Percentiles rank a stretch among this genome's conserved stretches.
phyloP scores from a whole-genome alignment of 2,888 invertebrate genomes.

The Parnassius orleans region DNA sequence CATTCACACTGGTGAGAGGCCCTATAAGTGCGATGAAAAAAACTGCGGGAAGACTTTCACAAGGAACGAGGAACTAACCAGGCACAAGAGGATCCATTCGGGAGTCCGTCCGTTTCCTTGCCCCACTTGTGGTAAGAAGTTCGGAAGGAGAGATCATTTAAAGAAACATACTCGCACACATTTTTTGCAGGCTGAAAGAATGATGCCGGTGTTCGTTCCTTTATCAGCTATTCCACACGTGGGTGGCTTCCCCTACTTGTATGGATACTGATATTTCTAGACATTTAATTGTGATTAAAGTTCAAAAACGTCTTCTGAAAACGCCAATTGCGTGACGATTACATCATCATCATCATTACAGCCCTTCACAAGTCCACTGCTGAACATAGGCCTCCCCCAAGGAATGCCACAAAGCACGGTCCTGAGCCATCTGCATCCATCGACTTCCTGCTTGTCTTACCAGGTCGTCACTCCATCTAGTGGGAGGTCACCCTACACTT shows the following conservation, averaged over 20 bases:
- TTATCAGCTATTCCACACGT: constrained; percentile 75
- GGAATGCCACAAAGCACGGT: too few species aligned
- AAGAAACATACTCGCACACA: constrained; percentile 97
- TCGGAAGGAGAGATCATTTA: constrained; percentile 96
- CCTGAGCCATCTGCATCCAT: too few species aligned
- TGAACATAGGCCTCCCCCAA: too few species aligned
- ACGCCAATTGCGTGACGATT: too few species aligned
- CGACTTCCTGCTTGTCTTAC: too few species aligned
- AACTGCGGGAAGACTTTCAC: constrained; percentile 95
- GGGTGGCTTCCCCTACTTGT: constrained; percentile 73
- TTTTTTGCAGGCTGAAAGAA: constrained; percentile 80
- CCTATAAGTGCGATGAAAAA: constrained; percentile 92
- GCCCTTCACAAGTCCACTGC: too few species aligned
- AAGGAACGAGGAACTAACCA: constrained; percentile 93
- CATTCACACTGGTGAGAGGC: constrained; percentile 95
- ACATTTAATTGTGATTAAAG: not conserved
- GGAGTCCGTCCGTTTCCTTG: constrained; percentile 93
- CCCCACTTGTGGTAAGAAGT: constrained; percentile 93
- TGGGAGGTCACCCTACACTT: too few species aligned
- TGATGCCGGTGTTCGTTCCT: constrained; percentile 83
- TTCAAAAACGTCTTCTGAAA: too few species aligned
- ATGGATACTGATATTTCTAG: constrained; percentile 68
- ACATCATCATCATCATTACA: too few species aligned
- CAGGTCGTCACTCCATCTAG: too few species aligned
- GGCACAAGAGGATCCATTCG: constrained; percentile 95